Percentiles rank a stretch among this genome's conserved stretches.
phyloP scores from a whole-genome alignment of 2,888 invertebrate genomes.

The Perdita meconis region DNA sequence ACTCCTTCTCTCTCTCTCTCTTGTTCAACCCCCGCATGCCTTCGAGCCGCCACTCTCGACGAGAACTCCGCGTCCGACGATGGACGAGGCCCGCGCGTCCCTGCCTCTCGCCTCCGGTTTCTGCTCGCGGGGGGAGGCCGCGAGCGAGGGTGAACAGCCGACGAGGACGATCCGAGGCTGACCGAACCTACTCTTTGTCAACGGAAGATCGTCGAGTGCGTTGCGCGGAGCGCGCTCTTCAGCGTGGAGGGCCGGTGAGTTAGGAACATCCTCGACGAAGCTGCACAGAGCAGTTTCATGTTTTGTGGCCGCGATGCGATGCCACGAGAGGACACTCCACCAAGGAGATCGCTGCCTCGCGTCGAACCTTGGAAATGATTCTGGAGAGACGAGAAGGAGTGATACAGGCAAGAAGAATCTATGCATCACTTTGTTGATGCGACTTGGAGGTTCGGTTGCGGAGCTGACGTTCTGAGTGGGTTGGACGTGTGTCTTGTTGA shows the following conservation, averaged over 20 bases:
- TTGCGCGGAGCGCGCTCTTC: slow-evolving; percentile 43
- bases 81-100: background rate
- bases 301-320: slow-evolving; percentile 23
- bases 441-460: too few species aligned
- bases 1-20: too few species aligned
- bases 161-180: slow-evolving; percentile 43
- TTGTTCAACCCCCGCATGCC: too few species aligned
- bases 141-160: slow-evolving; percentile 23
- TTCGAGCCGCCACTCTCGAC: too few species aligned
- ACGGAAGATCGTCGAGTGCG: slow-evolving; percentile 65
- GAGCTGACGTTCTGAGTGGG: too few species aligned
- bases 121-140: slow-evolving; percentile 3
- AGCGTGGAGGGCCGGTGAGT: slow-evolving; percentile 32
- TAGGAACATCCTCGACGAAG: slow-evolving; percentile 48
- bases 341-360: slow-evolving; percentile 9
- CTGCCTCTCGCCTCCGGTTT: too few species aligned
- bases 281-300: slow-evolving; percentile 13
- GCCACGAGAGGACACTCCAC: background rate
- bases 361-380: background rate
- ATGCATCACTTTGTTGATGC: too few species aligned
- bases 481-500: too few species aligned
- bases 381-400: too few species aligned
- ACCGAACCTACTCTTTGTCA: slow-evolving; percentile 68
- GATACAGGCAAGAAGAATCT: too few species aligned
- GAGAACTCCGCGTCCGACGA: slow-evolving; percentile 56